Evolutionary conservation across 1,140 invertebrate genomes (phyloP).

Genomic region (Fopius arisanus): DNA sequence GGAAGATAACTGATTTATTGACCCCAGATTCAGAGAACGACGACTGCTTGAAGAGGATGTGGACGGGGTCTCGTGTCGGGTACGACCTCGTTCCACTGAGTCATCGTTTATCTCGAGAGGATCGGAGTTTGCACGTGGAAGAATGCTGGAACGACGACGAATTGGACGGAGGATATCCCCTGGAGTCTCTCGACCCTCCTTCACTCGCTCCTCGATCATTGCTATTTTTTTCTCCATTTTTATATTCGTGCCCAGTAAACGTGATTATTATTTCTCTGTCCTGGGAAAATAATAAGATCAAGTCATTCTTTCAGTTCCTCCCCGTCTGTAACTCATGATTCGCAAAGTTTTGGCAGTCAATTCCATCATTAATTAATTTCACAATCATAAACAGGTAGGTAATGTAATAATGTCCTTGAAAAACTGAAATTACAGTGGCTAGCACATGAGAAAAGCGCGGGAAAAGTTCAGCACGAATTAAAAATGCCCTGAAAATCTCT

Average conservation of each 20-base stretch:
- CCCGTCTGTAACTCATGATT: too few species aligned
- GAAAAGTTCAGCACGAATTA: background rate
- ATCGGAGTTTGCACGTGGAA: background rate
- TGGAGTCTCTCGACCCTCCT: background rate
- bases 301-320: background rate
- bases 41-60: conserved; percentile 31
- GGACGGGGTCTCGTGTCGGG: conserved; percentile 37
- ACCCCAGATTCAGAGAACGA: conserved; percentile 47
- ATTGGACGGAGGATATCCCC: conserved; percentile 36
- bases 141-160: conserved; percentile 41
- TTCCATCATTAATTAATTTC: too few species aligned
- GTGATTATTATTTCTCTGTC: background rate
- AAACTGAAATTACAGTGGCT: too few species aligned
- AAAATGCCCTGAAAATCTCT: background rate
- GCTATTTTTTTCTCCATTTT: conserved; percentile 27
- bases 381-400: too few species aligned
- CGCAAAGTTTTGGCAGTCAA: too few species aligned
- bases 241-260: background rate
- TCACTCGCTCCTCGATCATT: conserved; percentile 27
- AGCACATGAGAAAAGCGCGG: too few species aligned
- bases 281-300: background rate
- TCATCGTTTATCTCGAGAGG: conserved; percentile 55
- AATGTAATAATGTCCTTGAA: too few species aligned
- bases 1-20: conserved; percentile 43
- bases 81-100: conserved; percentile 51